Conservation (phyloP, 2,113 vertebrate species). For the Hystrix cristata region DNA sequence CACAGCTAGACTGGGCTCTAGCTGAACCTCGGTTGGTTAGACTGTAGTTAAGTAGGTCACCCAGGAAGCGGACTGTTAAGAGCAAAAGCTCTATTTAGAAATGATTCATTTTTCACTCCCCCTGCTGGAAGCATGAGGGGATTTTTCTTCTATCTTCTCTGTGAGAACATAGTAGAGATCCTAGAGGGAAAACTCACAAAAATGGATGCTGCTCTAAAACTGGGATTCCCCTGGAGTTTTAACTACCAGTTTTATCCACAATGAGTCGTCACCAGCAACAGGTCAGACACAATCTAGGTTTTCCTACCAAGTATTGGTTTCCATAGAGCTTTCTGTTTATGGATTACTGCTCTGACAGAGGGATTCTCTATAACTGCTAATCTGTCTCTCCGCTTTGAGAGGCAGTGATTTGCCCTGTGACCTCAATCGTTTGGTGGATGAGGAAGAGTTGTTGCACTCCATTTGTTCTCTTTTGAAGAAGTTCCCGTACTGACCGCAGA, state of each 20-base stretch:
- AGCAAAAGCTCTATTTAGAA: not conserved
- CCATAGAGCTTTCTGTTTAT: not conserved
- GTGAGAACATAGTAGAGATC: not conserved
- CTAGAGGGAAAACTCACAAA: not conserved
- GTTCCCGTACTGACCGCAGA: not conserved
- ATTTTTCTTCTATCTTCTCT: not conserved
- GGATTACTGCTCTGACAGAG: not conserved
- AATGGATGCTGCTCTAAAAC: not conserved
- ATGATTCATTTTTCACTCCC: not conserved
- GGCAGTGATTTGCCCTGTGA: not conserved
- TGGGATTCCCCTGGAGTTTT: not conserved
- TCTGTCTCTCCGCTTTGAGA: not conserved
- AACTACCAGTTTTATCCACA: not conserved
- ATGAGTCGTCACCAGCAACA: not conserved
- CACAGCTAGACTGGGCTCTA: not conserved
- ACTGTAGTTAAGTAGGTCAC: not conserved
- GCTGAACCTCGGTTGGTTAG: not conserved
- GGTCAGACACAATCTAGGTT: not conserved
- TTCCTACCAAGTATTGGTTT: not conserved
- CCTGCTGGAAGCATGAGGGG: constrained; percentile 2
- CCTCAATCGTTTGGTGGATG: not conserved
- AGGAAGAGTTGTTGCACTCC: not conserved
- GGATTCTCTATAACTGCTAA: not conserved
- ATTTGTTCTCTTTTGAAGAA: not conserved
- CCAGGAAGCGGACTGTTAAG: not conserved